These are phyloP conservation scores for Temnothorax longispinosus DNA, from an alignment of 1,140 invertebrate genomes.

Conservation along the genomic window DNA sequence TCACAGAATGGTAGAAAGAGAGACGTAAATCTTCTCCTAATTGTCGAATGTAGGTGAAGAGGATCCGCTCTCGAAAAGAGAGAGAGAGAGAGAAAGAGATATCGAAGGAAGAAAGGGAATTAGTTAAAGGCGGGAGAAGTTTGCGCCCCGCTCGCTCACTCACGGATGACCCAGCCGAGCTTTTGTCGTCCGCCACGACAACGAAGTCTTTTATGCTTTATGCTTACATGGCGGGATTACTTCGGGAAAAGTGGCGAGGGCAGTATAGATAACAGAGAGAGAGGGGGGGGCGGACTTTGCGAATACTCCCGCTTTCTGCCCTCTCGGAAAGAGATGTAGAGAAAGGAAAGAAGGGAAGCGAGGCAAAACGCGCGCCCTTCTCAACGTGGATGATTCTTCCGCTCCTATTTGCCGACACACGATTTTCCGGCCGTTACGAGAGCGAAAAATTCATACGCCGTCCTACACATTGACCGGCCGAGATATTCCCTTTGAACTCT, in stretches of 20 bases:
- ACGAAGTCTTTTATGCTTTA: slow-evolving; percentile 50
- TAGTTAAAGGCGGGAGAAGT: slow-evolving; percentile 28
- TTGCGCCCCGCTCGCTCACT: neutral
- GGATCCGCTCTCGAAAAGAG: neutral
- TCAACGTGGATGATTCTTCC: slow-evolving; percentile 10
- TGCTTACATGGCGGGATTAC: slow-evolving; percentile 55
- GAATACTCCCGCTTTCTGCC: neutral
- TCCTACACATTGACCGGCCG: neutral
- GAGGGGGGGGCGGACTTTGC: neutral
- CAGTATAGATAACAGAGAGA: slow-evolving; percentile 18
- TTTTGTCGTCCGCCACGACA: slow-evolving; percentile 29
- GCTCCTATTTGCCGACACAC: slow-evolving; percentile 34
- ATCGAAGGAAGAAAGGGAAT: slow-evolving; percentile 10
- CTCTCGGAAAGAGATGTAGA: neutral
- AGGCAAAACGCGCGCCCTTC: neutral
- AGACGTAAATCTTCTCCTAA: slow-evolving; percentile 39
- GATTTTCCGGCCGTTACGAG: slow-evolving; percentile 27
- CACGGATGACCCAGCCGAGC: slow-evolving; percentile 26
- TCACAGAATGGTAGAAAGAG: slow-evolving; percentile 2
- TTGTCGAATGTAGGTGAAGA: slow-evolving; percentile 39
- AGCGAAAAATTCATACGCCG: slow-evolving; percentile 30
- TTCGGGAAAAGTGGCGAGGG: slow-evolving; percentile 30
- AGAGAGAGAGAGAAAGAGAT: neutral
- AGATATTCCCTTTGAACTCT: slow-evolving; percentile 34
- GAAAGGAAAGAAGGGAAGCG: neutral